Evolutionary conservation across 64 coral and sea anemone genomes (phyloP).

Genomic region (Pachyseris speciosa): DNA sequence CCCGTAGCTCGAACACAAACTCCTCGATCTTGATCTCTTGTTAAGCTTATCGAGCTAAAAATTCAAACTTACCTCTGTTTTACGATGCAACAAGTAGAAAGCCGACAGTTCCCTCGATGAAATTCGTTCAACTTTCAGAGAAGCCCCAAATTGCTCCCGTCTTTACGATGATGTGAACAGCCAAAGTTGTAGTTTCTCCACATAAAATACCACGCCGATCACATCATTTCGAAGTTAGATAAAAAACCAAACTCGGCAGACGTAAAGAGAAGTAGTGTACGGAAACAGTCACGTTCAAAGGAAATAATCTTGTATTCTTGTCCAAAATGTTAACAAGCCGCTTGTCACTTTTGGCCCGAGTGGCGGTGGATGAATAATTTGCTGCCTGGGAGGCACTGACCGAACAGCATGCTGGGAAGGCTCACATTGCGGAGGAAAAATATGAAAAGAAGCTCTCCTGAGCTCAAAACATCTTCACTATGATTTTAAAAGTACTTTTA

Average conservation of each 20-base stretch:
- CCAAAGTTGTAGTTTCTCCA: not conserved
- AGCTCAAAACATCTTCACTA: too few relatives aligned
- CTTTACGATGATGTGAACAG: not conserved
- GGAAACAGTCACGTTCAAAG: constrained; percentile 30
- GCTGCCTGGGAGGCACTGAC: not conserved
- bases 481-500: not conserved
- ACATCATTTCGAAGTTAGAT: not conserved
- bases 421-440: not conserved
- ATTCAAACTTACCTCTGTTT: not conserved
- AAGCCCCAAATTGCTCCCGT: not conserved
- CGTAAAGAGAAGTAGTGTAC: not conserved
- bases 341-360: not conserved
- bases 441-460: not conserved
- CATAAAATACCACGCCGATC: not conserved
- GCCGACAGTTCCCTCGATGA: not conserved
- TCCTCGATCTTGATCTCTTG: not conserved
- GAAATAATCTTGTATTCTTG: constrained; percentile 9
- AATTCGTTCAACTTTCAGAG: not conserved
- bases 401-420: constrained; percentile 30
- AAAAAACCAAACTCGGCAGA: not conserved
- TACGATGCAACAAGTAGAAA: not conserved
- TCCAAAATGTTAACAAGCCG: not conserved
- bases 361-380: not conserved
- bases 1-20: not conserved
- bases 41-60: not conserved